phyloP scores from a whole-genome alignment of 1,140 invertebrate genomes.

The Anastatus disparis region DNA sequence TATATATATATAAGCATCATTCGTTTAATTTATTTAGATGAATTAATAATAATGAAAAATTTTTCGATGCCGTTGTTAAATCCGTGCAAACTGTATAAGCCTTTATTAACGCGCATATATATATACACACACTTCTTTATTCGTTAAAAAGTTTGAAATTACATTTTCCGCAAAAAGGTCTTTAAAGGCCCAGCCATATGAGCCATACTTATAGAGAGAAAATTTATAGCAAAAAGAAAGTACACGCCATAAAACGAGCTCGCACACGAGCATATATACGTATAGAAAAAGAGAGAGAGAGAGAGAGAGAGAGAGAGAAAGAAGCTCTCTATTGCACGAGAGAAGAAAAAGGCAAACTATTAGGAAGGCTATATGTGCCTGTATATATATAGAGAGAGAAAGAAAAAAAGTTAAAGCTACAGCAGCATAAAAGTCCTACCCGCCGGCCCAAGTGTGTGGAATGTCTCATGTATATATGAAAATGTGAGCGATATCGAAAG shows the following conservation, averaged over 20 bases:
- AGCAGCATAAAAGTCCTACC: conserved; percentile 12
- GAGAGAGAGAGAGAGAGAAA: not conserved
- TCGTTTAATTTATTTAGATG: conserved; percentile 1
- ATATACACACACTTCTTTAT: not conserved
- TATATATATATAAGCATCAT: too few species aligned
- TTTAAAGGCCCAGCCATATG: not conserved
- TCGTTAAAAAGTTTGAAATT: conserved; percentile 21
- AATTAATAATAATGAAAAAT: conserved; percentile 17
- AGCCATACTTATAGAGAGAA: not conserved
- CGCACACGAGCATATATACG: not conserved
- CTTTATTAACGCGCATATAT: too few species aligned
- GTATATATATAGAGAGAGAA: not conserved
- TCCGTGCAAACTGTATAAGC: too few species aligned
- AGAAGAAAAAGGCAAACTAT: conserved; percentile 14
- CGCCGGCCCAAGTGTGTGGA: not conserved
- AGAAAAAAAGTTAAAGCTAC: not conserved
- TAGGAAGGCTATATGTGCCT: not conserved
- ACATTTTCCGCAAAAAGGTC: conserved; percentile 11
- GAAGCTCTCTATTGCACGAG: too few species aligned
- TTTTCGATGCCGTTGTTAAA: too few species aligned
- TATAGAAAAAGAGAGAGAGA: not conserved
- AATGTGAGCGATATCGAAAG: conserved; percentile 38
- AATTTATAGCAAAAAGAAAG: conserved; percentile 37
- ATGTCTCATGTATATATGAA: conserved; percentile 41
- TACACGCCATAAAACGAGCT: conserved; percentile 7